These are phyloP conservation scores for Terrapene triunguis DNA, from an alignment of 2,113 vertebrate genomes.

Conservation along the genomic window DNA sequence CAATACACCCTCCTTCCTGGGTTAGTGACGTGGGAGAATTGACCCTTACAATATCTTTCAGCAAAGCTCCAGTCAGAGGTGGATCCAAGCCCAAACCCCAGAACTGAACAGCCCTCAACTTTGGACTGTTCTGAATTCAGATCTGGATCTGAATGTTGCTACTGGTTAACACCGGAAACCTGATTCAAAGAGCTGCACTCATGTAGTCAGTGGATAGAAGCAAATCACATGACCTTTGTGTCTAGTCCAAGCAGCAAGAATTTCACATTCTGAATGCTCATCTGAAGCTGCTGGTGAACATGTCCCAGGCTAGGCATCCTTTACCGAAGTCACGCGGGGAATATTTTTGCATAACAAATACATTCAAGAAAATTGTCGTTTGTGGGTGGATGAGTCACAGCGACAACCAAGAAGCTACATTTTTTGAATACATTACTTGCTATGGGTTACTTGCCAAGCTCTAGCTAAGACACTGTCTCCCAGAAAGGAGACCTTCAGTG, in stretches of 20 bases:
- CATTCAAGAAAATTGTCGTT: rapidly evolving
- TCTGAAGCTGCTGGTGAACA: neutral
- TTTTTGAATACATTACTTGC: neutral
- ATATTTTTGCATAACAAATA: neutral
- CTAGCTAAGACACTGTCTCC: neutral
- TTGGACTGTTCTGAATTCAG: neutral
- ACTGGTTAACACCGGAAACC: neutral
- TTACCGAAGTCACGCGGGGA: neutral
- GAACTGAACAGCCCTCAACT: neutral
- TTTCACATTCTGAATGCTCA: neutral
- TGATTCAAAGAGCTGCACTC: neutral
- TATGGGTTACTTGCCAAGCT: neutral
- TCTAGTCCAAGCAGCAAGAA: neutral
- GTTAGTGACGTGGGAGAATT: rapidly evolving
- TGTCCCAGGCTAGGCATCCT: neutral
- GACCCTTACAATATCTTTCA: neutral
- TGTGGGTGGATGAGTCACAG: constrained; percentile 14
- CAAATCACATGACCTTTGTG: rapidly evolving
- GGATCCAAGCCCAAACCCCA: neutral
- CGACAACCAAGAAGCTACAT: neutral
- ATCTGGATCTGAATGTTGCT: neutral
- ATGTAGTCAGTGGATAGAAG: neutral
- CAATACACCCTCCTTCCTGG: neutral
- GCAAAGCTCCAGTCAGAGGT: neutral
- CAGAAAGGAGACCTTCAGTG: neutral